Evolutionary conservation across 2,888 invertebrate genomes (phyloP), one percentile per base, ranked within the genome.

Genomic region (Metallyticus violacea): DNA sequence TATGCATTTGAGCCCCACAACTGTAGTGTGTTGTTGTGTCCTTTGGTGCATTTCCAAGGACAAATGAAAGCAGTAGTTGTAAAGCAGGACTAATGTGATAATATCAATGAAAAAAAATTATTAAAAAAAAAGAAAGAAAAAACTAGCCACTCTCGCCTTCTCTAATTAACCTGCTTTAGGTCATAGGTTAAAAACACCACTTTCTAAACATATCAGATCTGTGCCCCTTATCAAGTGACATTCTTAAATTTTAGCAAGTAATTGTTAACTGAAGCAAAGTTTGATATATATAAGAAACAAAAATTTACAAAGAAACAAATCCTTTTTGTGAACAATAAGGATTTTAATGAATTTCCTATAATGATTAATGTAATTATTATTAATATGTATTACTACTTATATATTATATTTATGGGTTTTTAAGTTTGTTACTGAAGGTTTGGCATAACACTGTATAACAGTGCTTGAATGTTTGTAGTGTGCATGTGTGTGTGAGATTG

Each of bases 201-300:
- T 88, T 87, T 88, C 89, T 94, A 95, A 95, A 95, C 95, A 95
- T 95, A 95, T 95, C 95, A 95, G 94, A 94, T 94, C 94, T 95
- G 95, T 95, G 95, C 95, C 95, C 95, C 95, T 94, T 94, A 84
- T 94, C 94, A 94, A 93, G 92, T 92, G 92, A 92, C 92, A 92
- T 92, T 92, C 92, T 90, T 93, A 93, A 93, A 93, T 91, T 91
- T 90, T 91, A 92, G 89, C 87, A 89, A 89, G 88, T 89, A 88
- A 88, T 87, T 88, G 88, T 88, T 88, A 86, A 79, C 85, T 84
- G 89, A 90, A 91, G 90, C 90, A 90, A 91, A 91, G 90, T 92
- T 92, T 92, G 92, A 92, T 92, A 92, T 92, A 92, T 92, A 92
- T 92, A 92, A 91, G 91, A 90, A 90, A 90, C 91, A 91, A 91